Percentiles rank a stretch among this genome's conserved stretches.
Conservation (phyloP, 2,797 vertebrate genomes). For the Rhinatrema bivittatum region DNA sequence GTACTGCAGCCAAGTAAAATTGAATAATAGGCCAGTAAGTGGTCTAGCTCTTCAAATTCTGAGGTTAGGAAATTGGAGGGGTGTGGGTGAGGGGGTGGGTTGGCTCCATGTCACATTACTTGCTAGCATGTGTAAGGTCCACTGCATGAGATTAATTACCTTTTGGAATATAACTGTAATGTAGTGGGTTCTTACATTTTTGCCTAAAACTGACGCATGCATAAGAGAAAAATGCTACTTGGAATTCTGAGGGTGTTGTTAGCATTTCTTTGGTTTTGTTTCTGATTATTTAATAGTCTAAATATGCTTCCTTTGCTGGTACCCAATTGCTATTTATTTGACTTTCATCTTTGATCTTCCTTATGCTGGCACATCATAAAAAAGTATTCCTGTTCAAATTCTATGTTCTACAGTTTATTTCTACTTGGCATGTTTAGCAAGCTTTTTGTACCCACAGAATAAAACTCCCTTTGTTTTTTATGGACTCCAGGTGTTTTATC, state of each 20-base stretch:
- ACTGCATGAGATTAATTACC: slow-evolving; percentile 11
- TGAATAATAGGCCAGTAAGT: slow-evolving; percentile 24
- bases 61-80: background rate
- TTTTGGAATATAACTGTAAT: slow-evolving; percentile 20
- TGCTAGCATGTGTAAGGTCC: slow-evolving; percentile 13
- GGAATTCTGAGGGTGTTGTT: slow-evolving; percentile 39
- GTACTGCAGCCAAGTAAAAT: slow-evolving; percentile 40
- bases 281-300: slow-evolving; percentile 65
- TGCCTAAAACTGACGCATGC: slow-evolving; percentile 35
- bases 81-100: background rate
- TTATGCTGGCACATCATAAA: slow-evolving; percentile 72
- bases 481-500: slow-evolving; percentile 75
- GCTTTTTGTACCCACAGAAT: slow-evolving; percentile 47
- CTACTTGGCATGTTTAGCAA: slow-evolving; percentile 51
- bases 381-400: slow-evolving; percentile 63
- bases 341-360: slow-evolving; percentile 64
- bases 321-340: slow-evolving; percentile 72
- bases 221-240: slow-evolving; percentile 38
- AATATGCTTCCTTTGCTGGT: slow-evolving; percentile 61
- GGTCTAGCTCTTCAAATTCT: slow-evolving; percentile 12
- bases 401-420: slow-evolving; percentile 61
- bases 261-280: slow-evolving; percentile 56
- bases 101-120: slow-evolving; percentile 1
- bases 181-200: slow-evolving; percentile 19
- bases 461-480: slow-evolving; percentile 73